Evolutionary conservation across 2,797 vertebrate genomes (phyloP), one percentile per base, ranked within the genome.

Genomic region (Poeciliopsis infans): DNA sequence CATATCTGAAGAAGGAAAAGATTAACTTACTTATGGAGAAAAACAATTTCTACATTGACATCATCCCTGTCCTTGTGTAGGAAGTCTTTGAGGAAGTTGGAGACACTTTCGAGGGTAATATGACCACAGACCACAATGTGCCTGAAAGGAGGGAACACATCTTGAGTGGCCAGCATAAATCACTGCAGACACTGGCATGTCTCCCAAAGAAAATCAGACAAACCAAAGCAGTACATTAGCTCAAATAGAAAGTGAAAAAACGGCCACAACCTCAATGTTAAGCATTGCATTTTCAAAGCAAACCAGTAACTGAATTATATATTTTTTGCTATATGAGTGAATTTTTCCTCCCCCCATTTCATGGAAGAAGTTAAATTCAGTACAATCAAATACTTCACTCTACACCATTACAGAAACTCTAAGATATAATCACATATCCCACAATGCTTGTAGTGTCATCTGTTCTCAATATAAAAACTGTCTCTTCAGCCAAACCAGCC

Each of bases 81-180:
- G 96, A 99, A 99, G 96, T 99, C 98, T 97, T 99, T 99, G 93
- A 99, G 96, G 95, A 99, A 99, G 96, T 99, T 99, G 96, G 98
- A 99, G 89, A 99, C 98, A 80, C 98, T 99, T 96, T 99, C 98
- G 89, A 99, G 97, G 77, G 98, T 99, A 93, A 99, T 99, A 95
- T 99, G 98, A 95, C 98, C 98, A 95, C 98, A 99, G 95, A 99
- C 98, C 96, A 99, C 98, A 95, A 99, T 99, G 92, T 99, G 98
- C 97, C 98, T 99, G 93, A 77, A 95, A 94, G 93, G 86, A 87
- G 89, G 90, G 91, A 91, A 93, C 92, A 95, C 94, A 94, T 93
- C 89, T 95, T 95, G 93, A 95, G 92, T 93, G 91, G 87, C 90
- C 91, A 89, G 91, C 91, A 92, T 93, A 93, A 95, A 94, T 95